Conservation (phyloP, 2,113 vertebrate genomes). For the Pachypanchax playfairii region DNA sequence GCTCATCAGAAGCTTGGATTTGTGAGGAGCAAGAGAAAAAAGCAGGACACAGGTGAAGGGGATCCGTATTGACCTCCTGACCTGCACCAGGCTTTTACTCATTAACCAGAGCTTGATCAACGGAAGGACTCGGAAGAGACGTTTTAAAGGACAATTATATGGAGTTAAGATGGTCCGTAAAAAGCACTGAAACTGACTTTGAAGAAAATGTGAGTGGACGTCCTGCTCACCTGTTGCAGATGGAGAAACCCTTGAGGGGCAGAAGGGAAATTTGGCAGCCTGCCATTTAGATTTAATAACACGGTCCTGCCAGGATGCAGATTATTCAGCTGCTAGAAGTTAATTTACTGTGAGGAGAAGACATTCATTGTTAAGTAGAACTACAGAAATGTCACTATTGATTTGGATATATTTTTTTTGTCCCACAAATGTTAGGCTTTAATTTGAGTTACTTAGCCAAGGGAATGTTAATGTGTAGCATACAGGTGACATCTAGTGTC, state of each 20-base stretch:
- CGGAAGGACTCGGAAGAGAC: constrained; percentile 38
- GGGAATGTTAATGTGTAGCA: constrained; percentile 79
- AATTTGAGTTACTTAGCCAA: constrained; percentile 76
- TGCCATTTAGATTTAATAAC: constrained; percentile 53
- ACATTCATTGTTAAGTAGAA: constrained; percentile 64
- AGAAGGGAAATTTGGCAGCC: constrained; percentile 67
- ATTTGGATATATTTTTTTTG: constrained; percentile 60
- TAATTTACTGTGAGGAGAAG: constrained; percentile 71
- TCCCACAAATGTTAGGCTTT: constrained; percentile 71
- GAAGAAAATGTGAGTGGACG: constrained; percentile 74
- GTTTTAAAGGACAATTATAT: constrained; percentile 57
- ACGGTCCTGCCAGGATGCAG: constrained; percentile 65
- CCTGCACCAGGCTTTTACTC: constrained; percentile 57
- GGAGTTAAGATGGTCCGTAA: constrained; percentile 37
- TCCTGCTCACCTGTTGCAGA: constrained; percentile 57
- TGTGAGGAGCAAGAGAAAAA: constrained; percentile 31
- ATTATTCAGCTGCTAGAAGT: constrained; percentile 72
- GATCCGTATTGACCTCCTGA: constrained; percentile 34
- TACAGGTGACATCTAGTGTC: constrained; percentile 74
- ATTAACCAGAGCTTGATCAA: constrained; percentile 53
- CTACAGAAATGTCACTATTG: constrained; percentile 64
- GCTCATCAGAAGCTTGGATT: constrained; percentile 72
- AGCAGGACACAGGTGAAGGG: constrained; percentile 30
- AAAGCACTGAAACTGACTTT: constrained; percentile 80
- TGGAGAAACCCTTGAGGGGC: constrained; percentile 65